Conservation (phyloP, 92 coral and sea anemone species). For the Anthopleura xanthogrammica region DNA sequence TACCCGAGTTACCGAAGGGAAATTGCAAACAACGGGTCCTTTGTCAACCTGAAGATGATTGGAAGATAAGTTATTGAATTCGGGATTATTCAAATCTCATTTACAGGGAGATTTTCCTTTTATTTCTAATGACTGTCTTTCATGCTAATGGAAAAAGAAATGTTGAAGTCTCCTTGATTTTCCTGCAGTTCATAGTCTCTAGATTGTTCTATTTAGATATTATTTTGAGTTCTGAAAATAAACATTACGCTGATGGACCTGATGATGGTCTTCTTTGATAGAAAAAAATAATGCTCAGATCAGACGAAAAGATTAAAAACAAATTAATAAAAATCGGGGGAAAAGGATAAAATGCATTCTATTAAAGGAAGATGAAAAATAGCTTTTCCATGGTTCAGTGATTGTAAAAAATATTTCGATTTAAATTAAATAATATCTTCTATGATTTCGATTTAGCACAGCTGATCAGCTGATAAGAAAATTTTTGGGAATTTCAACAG, state of each 20-base stretch:
- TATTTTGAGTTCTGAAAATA: not conserved
- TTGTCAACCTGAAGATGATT: slow-evolving; percentile 1
- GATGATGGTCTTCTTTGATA: not conserved
- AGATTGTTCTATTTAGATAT: not conserved
- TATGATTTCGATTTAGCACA: no score
- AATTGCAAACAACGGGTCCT: not conserved
- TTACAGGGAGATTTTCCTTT: not conserved
- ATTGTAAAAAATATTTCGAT: not conserved
- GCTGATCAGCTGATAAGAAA: not conserved
- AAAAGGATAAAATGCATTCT: not conserved
- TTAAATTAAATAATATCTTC: not conserved
- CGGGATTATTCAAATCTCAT: not conserved
- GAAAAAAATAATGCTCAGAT: not conserved
- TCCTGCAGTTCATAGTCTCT: not conserved
- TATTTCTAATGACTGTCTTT: not conserved
- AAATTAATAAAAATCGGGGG: not conserved
- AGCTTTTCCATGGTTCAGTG: not conserved
- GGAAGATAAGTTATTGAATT: not conserved
- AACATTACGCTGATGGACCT: not conserved
- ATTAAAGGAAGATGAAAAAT: not conserved
- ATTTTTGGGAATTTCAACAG: not conserved
- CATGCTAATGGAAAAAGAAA: not conserved
- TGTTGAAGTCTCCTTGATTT: no score
- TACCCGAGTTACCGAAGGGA: not conserved
- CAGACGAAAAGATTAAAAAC: not conserved